Conservation (phyloP, 2,888 invertebrate genomes). For the Drosophila merina region DNA sequence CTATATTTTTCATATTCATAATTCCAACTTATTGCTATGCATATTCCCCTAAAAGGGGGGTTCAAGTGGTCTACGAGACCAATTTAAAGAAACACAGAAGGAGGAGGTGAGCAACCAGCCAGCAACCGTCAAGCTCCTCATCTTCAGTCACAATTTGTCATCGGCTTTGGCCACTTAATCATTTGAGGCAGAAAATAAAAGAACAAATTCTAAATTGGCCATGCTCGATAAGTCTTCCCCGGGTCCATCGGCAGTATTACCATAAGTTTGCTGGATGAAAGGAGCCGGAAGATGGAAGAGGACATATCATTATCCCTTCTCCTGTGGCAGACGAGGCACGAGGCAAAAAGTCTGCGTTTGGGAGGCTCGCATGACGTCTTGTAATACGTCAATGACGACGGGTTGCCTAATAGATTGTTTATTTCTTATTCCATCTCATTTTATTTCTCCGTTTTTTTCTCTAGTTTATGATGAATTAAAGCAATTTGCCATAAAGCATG, state of each 20-base stretch:
- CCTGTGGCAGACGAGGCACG: constrained; percentile 41
- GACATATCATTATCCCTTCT: constrained; percentile 59
- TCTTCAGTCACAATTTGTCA: constrained; percentile 69
- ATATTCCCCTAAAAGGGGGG: constrained; percentile 32
- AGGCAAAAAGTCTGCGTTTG: constrained; percentile 24
- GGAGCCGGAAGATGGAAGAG: constrained; percentile 43
- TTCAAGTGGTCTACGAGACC: constrained; percentile 70
- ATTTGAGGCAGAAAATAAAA: constrained; percentile 29
- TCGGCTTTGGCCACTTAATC: constrained; percentile 70
- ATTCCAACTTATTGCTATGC: constrained; percentile 54
- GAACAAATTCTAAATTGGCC: constrained; percentile 54
- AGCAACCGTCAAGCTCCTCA: constrained; percentile 39
- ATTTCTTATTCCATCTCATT: constrained; percentile 46
- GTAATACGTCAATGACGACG: constrained; percentile 83
- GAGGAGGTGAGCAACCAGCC: constrained; percentile 11
- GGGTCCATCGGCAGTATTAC: constrained; percentile 22
- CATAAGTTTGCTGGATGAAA: constrained; percentile 39
- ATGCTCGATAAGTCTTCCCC: constrained; percentile 61
- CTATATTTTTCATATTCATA: constrained; percentile 15
- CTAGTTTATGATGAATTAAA: constrained; percentile 65
- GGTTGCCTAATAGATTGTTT: constrained; percentile 82
- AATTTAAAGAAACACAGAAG: constrained; percentile 54
- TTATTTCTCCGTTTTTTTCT: constrained; percentile 11
- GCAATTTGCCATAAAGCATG: constrained; percentile 63
- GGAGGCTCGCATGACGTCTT: constrained; percentile 81